Conservation (phyloP, 1,140 invertebrate genomes). For the Hyposmocoma kahamanoa region DNA sequence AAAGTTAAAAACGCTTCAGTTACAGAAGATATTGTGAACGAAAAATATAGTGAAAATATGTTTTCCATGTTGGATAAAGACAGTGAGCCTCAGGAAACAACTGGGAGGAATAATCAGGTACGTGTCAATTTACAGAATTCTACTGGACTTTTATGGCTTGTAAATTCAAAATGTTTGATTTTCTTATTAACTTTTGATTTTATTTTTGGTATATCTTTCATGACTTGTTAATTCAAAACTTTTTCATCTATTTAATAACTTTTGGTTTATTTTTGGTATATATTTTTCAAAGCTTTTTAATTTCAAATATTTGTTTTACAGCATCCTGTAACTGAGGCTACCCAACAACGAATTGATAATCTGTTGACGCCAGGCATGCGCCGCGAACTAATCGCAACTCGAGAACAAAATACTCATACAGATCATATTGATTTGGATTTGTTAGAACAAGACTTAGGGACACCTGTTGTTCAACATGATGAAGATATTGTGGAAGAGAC, state of each 20-base stretch:
- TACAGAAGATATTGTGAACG: background rate
- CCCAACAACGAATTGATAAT: constrained; percentile 18
- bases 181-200: too few relatives aligned
- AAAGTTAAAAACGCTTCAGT: background rate
- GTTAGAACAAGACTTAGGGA: constrained; percentile 20
- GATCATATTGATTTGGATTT: constrained; percentile 11
- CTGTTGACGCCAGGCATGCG: constrained; percentile 24
- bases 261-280: too few relatives aligned
- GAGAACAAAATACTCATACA: background rate
- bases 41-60: constrained; percentile 50
- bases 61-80: constrained; percentile 46
- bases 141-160: background rate
- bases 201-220: too few relatives aligned
- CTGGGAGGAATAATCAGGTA: background rate
- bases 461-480: constrained; percentile 35
- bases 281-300: too few relatives aligned
- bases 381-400: constrained; percentile 17
- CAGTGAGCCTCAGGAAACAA: constrained; percentile 8
- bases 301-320: too few relatives aligned
- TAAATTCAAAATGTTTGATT: background rate
- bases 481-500: constrained; percentile 61
- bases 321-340: too few relatives aligned
- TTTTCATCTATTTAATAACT: too few relatives aligned
- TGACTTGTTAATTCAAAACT: too few relatives aligned
- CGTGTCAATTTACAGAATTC: background rate